Conservation (phyloP, 2,113 vertebrate species). For the Oncorhynchus kisutch region DNA sequence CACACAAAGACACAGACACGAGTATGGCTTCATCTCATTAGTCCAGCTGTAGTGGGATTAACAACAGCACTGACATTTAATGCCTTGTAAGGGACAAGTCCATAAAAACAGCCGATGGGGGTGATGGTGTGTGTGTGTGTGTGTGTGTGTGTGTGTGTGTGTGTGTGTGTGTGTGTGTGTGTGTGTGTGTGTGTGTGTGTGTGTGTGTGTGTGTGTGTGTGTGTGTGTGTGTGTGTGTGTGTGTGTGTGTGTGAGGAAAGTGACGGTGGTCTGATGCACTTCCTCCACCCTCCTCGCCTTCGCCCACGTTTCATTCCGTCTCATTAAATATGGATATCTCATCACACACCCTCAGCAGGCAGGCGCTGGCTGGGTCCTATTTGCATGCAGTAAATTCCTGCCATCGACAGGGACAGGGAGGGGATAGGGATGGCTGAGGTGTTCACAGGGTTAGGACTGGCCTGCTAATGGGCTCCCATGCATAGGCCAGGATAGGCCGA, state of each 20-base stretch:
- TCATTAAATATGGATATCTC: slow-evolving; percentile 99
- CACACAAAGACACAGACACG: not conserved
- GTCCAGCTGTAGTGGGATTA: slow-evolving; percentile 54
- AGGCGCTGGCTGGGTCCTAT: slow-evolving; percentile 77
- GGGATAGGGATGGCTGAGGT: not conserved
- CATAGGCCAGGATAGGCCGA: not conserved
- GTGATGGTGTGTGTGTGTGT: not conserved
- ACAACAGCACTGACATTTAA: slow-evolving; percentile 61
- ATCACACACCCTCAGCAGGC: slow-evolving; percentile 80
- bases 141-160: not conserved
- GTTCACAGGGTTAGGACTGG: slow-evolving; percentile 17
- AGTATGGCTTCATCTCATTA: slow-evolving; percentile 48
- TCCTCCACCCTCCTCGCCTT: slow-evolving; percentile 60
- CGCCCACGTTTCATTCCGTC: slow-evolving; percentile 86
- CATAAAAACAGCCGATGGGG: slow-evolving; percentile 54
- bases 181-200: slow-evolving; percentile 21
- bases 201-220: not conserved
- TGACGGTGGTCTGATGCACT: slow-evolving; percentile 10
- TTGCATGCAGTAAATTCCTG: slow-evolving; percentile 96
- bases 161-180: not conserved
- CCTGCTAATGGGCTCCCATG: not conserved
- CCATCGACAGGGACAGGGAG: slow-evolving; percentile 78
- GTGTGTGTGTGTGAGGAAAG: not conserved
- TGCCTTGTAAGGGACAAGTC: slow-evolving; percentile 58
- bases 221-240: slow-evolving; percentile 20